Percentiles rank a stretch among this genome's conserved stretches.
These are phyloP conservation scores for Conus ventricosus DNA, from an alignment of 1,140 invertebrate species.

Conservation along the genomic window DNA sequence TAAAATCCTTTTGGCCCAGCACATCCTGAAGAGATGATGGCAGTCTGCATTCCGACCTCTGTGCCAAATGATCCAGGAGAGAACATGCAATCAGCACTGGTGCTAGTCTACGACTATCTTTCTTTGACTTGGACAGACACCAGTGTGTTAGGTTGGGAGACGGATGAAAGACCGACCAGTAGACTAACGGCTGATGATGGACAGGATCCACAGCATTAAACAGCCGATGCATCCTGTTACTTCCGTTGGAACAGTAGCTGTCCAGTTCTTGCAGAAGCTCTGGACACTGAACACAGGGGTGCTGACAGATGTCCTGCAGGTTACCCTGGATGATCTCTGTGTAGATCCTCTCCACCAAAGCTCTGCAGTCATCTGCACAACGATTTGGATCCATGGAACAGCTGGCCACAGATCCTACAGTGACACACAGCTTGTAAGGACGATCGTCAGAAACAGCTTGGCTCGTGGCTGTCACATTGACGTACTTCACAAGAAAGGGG, in stretches of 20 bases:
- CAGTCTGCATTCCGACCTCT: neutral
- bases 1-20: neutral
- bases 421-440: neutral
- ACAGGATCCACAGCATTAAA: neutral
- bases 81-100: neutral
- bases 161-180: neutral
- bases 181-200: conserved; percentile 3
- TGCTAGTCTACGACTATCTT: neutral
- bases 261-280: neutral
- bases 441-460: neutral
- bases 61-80: neutral
- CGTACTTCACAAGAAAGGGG: neutral
- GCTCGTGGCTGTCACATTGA: neutral
- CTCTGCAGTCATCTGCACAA: neutral
- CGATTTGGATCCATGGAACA: neutral
- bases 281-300: neutral
- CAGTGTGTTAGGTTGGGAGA: neutral
- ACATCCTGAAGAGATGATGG: neutral
- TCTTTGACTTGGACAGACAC: neutral
- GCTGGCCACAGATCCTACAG: neutral
- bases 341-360: conserved; percentile 12
- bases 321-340: neutral
- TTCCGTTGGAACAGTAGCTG: neutral
- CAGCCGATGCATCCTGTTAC: neutral
- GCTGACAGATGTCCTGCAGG: neutral